Base-by-base conservation (phyloP, 2,113 vertebrate genomes). In the Xiphophorus hellerii region DNA sequence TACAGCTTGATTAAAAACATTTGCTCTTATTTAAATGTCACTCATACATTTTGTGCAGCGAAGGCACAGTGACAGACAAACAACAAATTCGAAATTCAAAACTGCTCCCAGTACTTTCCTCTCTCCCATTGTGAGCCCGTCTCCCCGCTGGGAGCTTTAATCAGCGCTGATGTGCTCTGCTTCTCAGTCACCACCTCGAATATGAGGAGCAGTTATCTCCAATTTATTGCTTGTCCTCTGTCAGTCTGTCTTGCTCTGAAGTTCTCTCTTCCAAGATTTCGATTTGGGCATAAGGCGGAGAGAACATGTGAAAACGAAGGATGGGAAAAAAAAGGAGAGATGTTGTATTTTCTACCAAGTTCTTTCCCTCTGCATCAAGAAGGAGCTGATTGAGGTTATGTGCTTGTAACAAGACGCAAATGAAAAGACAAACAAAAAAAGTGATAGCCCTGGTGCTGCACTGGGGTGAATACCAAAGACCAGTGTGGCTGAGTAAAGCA, bases 221-320 rank as follows among this genome's bases (percentile, higher is more conserved):
- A 89, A 91, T 93, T 92, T 88, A 90, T 89, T 87, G 87, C 85
- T 81, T 81, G 87, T 90, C 84, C 77, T 92, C 89, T 87, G 88
- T 91, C 88, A 80, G 74, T 83, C 80, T 70, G 80, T 76, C 81
- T 89, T 76, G 83, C 76, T 88, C 85, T 79, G 81, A 90, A 89
- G 81, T 89, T 81, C 78, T 83, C 74, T 82, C 73, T 68, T 81
- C 76, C 84, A 84, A 76, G 85, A 78, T 90, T 91, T 85, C 77
- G 81, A 85, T 92, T 87, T 84, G 67, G 71, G 78, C 81, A 78
- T 66, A 68, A 73, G 78, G 76, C 51, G 60, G 77, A 81, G 77
- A 84, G 83, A 77, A 74, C 88, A 82, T 71, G 80, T 82, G 85
- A 74, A 85, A 85, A 78, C 77, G 83, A 84, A 77, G 76, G 82